phyloP scores from a whole-genome alignment of 2,113 vertebrate species.

The Mesoclemmys tuberculata region DNA sequence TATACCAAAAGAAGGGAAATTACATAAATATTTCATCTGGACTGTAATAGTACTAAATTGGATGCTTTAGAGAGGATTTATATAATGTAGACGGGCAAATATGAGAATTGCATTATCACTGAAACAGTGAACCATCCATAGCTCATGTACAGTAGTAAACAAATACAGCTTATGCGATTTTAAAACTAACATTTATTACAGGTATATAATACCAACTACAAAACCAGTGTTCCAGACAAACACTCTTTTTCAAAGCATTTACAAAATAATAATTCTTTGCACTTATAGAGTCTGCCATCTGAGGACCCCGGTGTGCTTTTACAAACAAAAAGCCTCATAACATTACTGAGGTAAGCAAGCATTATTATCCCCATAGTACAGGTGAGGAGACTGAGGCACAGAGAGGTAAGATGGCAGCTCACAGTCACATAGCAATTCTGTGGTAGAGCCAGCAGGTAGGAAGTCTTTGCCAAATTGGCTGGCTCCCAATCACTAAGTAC shows the following conservation, averaged over 20 bases:
- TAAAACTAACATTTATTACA: slow-evolving; percentile 17
- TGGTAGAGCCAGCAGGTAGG: background rate
- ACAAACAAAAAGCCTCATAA: background rate
- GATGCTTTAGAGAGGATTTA: slow-evolving; percentile 62
- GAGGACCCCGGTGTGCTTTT: background rate
- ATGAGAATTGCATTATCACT: slow-evolving; percentile 13
- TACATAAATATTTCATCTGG: slow-evolving; percentile 70
- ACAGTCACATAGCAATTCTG: background rate
- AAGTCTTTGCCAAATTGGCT: background rate
- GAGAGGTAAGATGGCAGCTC: background rate
- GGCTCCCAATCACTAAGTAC: background rate
- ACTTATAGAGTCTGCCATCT: background rate
- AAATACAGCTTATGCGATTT: slow-evolving; percentile 41
- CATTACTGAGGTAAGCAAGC: rapidly evolving
- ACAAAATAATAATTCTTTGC: background rate
- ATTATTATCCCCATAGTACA: background rate
- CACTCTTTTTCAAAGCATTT: background rate
- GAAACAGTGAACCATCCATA: slow-evolving; percentile 26
- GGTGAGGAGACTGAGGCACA: background rate
- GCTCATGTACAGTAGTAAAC: slow-evolving; percentile 39
- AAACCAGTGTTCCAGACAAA: background rate
- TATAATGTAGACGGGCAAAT: slow-evolving; percentile 51
- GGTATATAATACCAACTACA: background rate
- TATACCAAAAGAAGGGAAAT: slow-evolving; percentile 72
- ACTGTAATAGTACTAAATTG: slow-evolving; percentile 68